A percentile compares a stretch with the other conserved stretches of the same genome.
These are phyloP conservation scores for Drosophila infuscata DNA, from an alignment of 2,888 invertebrate species.

Conservation along the genomic window DNA sequence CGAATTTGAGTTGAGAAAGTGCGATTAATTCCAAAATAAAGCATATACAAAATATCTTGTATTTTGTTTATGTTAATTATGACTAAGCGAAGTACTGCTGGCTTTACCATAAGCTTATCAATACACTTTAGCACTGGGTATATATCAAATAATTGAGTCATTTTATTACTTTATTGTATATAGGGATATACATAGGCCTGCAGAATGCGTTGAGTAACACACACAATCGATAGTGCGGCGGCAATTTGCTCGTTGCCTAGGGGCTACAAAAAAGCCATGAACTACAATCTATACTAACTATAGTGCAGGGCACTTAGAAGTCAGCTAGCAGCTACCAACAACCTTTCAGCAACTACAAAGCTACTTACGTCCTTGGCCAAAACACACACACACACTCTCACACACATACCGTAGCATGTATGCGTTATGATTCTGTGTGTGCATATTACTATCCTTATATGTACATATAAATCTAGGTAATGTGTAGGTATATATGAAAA, in stretches of 20 bases:
- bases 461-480: background rate
- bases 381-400: slow-evolving; percentile 14
- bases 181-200: slow-evolving; percentile 7
- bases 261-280: slow-evolving; percentile 28
- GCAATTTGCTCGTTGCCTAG: slow-evolving; percentile 51
- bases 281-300: background rate
- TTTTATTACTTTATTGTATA: background rate
- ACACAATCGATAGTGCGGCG: slow-evolving; percentile 52
- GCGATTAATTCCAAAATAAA: background rate
- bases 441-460: background rate
- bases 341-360: slow-evolving; percentile 25
- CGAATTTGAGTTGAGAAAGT: background rate
- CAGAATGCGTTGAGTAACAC: slow-evolving; percentile 14
- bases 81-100: background rate
- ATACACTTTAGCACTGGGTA: background rate
- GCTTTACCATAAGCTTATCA: background rate
- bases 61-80: background rate
- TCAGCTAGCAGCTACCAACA: slow-evolving; percentile 24
- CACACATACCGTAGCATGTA: slow-evolving; percentile 2
- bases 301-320: slow-evolving; percentile 51
- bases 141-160: background rate
- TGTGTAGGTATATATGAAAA: background rate
- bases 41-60: background rate
- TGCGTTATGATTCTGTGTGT: slow-evolving; percentile 1
- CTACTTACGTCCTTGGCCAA: slow-evolving; percentile 47